Percentiles rank a stretch among this genome's conserved stretches.
Evolutionary conservation across 1,140 invertebrate genomes (phyloP).

Genomic region (Calliphora vicina): DNA sequence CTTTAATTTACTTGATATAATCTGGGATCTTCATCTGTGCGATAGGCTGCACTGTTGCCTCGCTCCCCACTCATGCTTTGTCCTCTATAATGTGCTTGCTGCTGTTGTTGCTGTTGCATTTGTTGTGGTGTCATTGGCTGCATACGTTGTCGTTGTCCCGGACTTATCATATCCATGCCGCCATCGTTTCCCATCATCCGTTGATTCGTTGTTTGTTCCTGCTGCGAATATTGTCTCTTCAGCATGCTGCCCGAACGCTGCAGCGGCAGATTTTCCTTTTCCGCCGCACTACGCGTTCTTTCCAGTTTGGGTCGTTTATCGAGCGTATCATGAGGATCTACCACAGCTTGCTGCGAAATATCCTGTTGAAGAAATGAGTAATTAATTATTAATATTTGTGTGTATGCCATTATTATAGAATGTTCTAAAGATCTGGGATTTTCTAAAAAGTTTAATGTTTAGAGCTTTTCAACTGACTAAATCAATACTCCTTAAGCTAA

Average conservation of each 20-base stretch:
- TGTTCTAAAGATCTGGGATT: no score
- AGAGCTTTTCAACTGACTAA: no score
- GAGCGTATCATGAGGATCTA: slow-evolving; percentile 60
- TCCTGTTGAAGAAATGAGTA: slow-evolving; percentile 43
- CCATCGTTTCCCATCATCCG: slow-evolving; percentile 61
- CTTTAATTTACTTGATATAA: slow-evolving; percentile 65
- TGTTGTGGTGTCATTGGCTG: slow-evolving; percentile 52
- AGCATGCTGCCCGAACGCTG: slow-evolving; percentile 79
- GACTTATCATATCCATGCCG: slow-evolving; percentile 57
- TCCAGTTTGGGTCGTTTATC: slow-evolving; percentile 87
- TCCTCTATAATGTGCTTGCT: slow-evolving; percentile 43
- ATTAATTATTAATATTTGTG: no score
- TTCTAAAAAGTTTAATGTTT: no score
- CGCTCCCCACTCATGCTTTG: slow-evolving; percentile 41
- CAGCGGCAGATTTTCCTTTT: slow-evolving; percentile 83
- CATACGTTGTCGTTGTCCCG: slow-evolving; percentile 50
- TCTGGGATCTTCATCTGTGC: slow-evolving; percentile 70
- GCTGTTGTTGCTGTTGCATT: slow-evolving; percentile 50
- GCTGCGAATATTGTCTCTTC: slow-evolving; percentile 88
- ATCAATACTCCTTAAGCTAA: no score
- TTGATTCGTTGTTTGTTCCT: slow-evolving; percentile 71
- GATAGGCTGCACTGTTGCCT: slow-evolving; percentile 29
- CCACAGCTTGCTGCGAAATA: slow-evolving; percentile 59
- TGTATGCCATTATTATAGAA: no score
- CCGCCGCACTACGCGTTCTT: slow-evolving; percentile 80